Conservation (phyloP, 2,888 invertebrate species). For the Allacma fusca region DNA sequence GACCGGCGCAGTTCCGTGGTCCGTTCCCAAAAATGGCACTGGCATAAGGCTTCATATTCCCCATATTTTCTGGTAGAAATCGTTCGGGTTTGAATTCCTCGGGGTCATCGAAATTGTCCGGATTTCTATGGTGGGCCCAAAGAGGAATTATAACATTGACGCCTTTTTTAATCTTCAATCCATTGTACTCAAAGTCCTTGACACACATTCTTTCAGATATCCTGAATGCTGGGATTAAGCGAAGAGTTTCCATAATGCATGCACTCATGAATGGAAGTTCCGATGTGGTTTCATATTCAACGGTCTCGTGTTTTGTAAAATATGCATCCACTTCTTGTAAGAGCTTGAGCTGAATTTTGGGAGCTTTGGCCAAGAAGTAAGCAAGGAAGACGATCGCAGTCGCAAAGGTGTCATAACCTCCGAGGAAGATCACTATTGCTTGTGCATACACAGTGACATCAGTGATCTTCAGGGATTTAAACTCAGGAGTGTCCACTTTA, state of each 20-base stretch:
- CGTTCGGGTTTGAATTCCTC: conserved; percentile 53
- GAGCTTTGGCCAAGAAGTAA: neutral
- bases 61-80: conserved; percentile 52
- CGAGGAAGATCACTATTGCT: neutral
- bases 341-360: neutral
- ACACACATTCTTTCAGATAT: conserved; percentile 35
- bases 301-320: conserved; percentile 5
- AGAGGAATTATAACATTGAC: conserved; percentile 47
- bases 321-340: conserved; percentile 1
- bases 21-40: conserved; percentile 55
- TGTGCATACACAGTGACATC: neutral
- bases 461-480: neutral
- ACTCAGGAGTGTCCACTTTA: neutral
- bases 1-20: conserved; percentile 47
- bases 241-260: conserved; percentile 41
- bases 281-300: conserved; percentile 25
- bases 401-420: neutral
- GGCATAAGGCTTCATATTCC: conserved; percentile 35
- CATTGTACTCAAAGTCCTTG: conserved; percentile 40
- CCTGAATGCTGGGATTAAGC: conserved; percentile 34
- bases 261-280: conserved; percentile 36
- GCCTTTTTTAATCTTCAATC: conserved; percentile 52
- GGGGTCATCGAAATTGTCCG: conserved; percentile 51
- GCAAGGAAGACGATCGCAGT: neutral
- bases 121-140: conserved; percentile 52